phyloP scores from a whole-genome alignment of 2,888 invertebrate genomes.

The Lydus trimaculatus region DNA sequence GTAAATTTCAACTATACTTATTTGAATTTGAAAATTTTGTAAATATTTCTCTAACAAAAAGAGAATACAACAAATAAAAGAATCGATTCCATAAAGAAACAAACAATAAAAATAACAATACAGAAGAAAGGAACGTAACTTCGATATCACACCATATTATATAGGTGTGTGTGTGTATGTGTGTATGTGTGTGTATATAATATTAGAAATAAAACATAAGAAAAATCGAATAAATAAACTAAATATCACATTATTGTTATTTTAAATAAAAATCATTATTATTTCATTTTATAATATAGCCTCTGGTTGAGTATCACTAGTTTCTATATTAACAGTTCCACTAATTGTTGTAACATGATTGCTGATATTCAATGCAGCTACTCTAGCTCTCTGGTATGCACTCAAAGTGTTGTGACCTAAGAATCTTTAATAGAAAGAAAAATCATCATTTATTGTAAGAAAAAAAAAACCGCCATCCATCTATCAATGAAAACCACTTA shows the following conservation, averaged over 20 bases:
- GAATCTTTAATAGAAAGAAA: conserved; percentile 66
- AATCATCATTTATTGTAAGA: not conserved
- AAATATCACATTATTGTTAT: not conserved
- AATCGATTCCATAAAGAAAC: not conserved
- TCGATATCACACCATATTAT: too few relatives aligned
- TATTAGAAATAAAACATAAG: not conserved
- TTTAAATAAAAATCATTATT: not conserved
- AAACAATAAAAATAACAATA: not conserved
- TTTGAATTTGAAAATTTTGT: not conserved
- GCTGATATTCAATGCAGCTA: conserved; percentile 81
- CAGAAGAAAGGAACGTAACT: not conserved
- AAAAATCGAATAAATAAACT: not conserved
- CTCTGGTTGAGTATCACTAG: conserved; percentile 51
- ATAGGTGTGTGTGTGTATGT: too few relatives aligned
- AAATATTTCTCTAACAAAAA: not conserved
- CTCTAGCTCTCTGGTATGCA: conserved; percentile 91
- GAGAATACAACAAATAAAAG: not conserved
- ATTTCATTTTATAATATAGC: conserved; percentile 42
- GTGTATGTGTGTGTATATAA: too few relatives aligned
- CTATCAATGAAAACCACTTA: too few relatives aligned
- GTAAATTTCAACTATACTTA: not conserved
- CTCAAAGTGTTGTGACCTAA: conserved; percentile 86
- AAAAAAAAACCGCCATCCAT: too few relatives aligned
- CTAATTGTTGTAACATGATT: conserved; percentile 65
- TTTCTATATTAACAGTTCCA: conserved; percentile 62